These are phyloP conservation scores for Ceratothoa steindachneri DNA, from an alignment of 2,888 invertebrate species.

Conservation along the genomic window DNA sequence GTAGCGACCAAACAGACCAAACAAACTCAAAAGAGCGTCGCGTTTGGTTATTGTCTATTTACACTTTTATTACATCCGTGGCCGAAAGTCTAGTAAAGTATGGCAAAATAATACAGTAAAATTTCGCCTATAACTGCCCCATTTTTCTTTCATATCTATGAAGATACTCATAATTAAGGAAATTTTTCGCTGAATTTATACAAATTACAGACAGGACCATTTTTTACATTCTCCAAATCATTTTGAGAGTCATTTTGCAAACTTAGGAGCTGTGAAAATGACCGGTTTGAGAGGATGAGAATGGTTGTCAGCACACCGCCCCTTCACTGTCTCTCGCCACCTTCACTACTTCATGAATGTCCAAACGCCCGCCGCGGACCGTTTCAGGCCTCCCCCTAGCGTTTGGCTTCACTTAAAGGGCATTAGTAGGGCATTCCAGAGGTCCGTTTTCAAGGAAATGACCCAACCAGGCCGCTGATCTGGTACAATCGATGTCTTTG, in stretches of 20 bases:
- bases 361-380: neutral
- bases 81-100: no score
- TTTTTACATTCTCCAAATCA: neutral
- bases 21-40: no score
- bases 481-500: no score
- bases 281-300: neutral
- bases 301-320: neutral
- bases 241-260: neutral
- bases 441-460: no score
- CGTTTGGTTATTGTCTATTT: no score
- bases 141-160: no score
- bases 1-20: no score
- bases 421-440: neutral
- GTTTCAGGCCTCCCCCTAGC: neutral
- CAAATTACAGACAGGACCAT: neutral
- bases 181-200: neutral
- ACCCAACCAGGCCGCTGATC: no score
- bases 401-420: neutral
- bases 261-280: neutral
- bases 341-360: neutral
- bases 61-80: no score
- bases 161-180: no score
- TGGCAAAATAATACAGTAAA: no score
- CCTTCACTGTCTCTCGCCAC: neutral
- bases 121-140: no score